Percentiles rank a stretch among this genome's conserved stretches.
Conservation (phyloP, 2,888 invertebrate species). For the Sarcophaga rosellei region DNA sequence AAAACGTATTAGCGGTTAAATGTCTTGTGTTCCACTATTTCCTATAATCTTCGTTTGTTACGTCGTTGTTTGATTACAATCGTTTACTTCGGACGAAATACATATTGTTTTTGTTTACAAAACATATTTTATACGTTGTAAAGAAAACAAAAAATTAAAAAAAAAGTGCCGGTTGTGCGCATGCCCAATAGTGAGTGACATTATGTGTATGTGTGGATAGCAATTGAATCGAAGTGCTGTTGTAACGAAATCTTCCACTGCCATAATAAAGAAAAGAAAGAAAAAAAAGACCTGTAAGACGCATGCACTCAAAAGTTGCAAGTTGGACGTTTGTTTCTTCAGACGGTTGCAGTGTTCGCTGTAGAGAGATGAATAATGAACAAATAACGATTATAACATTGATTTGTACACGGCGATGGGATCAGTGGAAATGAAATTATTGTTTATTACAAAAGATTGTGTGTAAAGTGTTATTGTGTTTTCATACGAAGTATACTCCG, state of each 20-base stretch:
- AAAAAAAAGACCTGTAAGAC: constrained; percentile 33
- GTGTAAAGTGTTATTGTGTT: constrained; percentile 53
- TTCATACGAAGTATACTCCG: neutral
- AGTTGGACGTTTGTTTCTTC: constrained; percentile 3
- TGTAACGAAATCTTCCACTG: constrained; percentile 16
- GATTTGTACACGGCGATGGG: constrained; percentile 56
- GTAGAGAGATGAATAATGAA: constrained; percentile 38
- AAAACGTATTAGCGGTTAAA: constrained; percentile 69
- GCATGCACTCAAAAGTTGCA: constrained; percentile 46
- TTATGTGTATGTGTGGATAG: constrained; percentile 36
- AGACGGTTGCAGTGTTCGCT: constrained; percentile 27
- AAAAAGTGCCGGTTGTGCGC: constrained; percentile 54
- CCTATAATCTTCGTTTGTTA: constrained; percentile 26
- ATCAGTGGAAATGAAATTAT: constrained; percentile 46
- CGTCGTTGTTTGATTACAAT: constrained; percentile 27
- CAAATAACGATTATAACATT: constrained; percentile 58
- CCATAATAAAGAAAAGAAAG: constrained; percentile 35
- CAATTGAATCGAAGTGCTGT: constrained; percentile 4
- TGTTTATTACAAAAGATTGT: constrained; percentile 42
- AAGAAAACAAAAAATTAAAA: constrained; percentile 26
- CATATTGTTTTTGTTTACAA: constrained; percentile 46
- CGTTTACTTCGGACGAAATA: constrained; percentile 22
- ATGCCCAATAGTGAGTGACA: constrained; percentile 61
- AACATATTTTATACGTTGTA: constrained; percentile 22
- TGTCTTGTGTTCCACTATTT: constrained; percentile 35